Evolutionary conservation across 2,113 vertebrate species (phyloP), one percentile per base, ranked within the genome.

Genomic region (Thryonomys swinderianus): DNA sequence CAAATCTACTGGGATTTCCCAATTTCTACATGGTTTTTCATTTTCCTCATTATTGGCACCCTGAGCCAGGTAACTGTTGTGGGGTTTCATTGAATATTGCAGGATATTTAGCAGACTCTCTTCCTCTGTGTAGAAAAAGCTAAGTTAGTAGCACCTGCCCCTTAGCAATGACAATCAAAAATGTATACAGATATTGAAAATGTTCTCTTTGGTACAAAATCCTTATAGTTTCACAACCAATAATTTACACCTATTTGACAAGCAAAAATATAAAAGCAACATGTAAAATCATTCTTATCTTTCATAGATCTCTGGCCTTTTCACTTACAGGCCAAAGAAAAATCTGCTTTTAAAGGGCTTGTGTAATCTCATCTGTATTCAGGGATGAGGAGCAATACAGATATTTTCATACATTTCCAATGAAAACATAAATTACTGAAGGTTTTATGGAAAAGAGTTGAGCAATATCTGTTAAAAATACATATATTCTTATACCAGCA

Each of bases 361-460:
- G 66, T n/a, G 45, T 40, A 12, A 80, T 90, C 59, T 88, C 5
- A 85, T 17, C 32, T 81, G 2, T 71, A 88, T 45, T n/a, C 37
- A 81, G 30, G 21, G 21, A 85, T 59, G 6, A 76, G 27, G 34
- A 40, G 3, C 7, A 59, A 84, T 91, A 88, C 32, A 16, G 92
- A 94, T 42, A 62, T 2, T 69, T 30, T 86, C 27, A 81, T 40
- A 32, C 45, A n/a, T 82, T 91, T 18, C 79, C 69, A 83, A 18
- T 85, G 32, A 93, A 96, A 81, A 71, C 12, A 5, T 55, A 97
- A 88, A 32, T 57, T 85, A 71, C 25, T 64, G 62, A 20, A 80
- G 82, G 4, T 91, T 95, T 85, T 21, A 62, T 81, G n/a, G 30
- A 53, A 92, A 92, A 82, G 3, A 79, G 79, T 27, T 82, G 23